Conservation (phyloP, 2,797 vertebrate genomes). For the Glyptemys insculpta region DNA sequence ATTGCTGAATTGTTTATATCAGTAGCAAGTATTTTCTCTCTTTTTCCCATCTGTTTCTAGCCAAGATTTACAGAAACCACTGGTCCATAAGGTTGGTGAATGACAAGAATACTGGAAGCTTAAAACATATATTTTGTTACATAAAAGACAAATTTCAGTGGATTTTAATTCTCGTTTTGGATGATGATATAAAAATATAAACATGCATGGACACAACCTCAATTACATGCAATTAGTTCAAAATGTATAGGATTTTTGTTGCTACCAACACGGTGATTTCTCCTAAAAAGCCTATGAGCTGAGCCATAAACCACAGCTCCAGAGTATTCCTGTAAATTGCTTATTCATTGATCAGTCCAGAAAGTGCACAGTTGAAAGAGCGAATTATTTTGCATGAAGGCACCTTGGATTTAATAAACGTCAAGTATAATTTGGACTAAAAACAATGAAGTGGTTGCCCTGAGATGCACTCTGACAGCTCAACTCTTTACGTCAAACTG, state of each 20-base stretch:
- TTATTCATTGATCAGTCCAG: slow-evolving; percentile 63
- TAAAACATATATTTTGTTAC: not conserved
- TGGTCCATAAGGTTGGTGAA: not conserved
- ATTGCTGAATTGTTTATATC: not conserved
- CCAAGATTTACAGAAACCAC: not conserved
- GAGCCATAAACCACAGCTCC: not conserved
- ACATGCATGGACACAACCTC: slow-evolving; percentile 14
- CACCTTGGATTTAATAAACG: slow-evolving; percentile 69
- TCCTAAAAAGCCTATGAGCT: slow-evolving; percentile 19
- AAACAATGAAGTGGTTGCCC: slow-evolving; percentile 51
- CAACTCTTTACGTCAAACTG: slow-evolving; percentile 31
- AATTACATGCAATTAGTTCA: slow-evolving; percentile 10
- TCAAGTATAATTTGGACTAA: slow-evolving; percentile 56
- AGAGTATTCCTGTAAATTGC: slow-evolving; percentile 23
- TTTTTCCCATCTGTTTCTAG: not conserved
- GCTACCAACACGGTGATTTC: slow-evolving; percentile 42
- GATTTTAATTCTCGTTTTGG: not conserved
- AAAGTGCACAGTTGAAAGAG: slow-evolving; percentile 38
- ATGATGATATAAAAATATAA: not conserved
- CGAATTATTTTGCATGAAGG: slow-evolving; percentile 34
- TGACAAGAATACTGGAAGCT: not conserved
- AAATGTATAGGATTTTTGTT: slow-evolving; percentile 13
- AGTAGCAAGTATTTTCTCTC: not conserved
- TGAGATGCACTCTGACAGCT: slow-evolving; percentile 51
- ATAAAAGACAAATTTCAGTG: not conserved